phyloP scores from a whole-genome alignment of 2,113 vertebrate species.

The Excalfactoria chinensis region DNA sequence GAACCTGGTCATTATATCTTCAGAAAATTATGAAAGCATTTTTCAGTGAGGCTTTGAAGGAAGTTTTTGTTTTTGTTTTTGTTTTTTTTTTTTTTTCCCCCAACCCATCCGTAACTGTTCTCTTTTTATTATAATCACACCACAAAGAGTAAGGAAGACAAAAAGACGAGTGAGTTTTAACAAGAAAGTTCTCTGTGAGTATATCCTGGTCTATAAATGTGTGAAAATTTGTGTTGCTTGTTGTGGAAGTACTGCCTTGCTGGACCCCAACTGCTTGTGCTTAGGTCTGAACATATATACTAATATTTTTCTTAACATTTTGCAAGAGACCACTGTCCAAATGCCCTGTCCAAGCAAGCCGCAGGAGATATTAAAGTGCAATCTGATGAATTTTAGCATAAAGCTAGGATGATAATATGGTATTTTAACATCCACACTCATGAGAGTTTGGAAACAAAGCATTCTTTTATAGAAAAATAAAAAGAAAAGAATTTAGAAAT shows the following conservation, averaged over 20 bases:
- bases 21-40: not conserved
- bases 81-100: not conserved
- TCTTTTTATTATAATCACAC: not conserved
- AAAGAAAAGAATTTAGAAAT: not conserved
- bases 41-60: constrained; percentile 1
- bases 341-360: constrained; percentile 36
- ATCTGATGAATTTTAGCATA: constrained; percentile 42
- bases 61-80: not conserved
- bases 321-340: constrained; percentile 2
- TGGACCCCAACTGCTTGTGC: constrained; percentile 4
- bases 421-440: not conserved
- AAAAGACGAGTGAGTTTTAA: constrained; percentile 22
- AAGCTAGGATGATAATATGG: not conserved
- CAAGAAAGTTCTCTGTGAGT: not conserved
- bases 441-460: not conserved
- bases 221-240: not conserved
- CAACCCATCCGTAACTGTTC: not conserved
- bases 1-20: not conserved
- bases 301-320: constrained; percentile 41
- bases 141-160: constrained; percentile 21
- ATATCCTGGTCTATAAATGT: constrained; percentile 1
- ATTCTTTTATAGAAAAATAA: not conserved
- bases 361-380: constrained; percentile 26
- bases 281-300: not conserved
- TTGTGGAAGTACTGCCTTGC: not conserved